phyloP scores from a whole-genome alignment of 2,888 invertebrate species.

The Drosophila atripex region DNA sequence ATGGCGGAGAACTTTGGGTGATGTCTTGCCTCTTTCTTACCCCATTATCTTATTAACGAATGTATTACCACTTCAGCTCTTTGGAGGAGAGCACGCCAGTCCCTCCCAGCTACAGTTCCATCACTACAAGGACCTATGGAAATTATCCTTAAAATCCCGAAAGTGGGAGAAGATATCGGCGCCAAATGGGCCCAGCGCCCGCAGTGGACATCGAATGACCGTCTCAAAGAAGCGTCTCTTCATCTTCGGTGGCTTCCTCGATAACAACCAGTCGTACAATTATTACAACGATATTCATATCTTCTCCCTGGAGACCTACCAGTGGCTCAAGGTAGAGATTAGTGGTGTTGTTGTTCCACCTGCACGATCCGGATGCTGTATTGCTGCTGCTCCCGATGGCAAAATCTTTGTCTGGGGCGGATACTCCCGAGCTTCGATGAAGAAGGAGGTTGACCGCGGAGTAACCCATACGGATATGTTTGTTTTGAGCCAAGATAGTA shows the following conservation, averaged over 20 bases:
- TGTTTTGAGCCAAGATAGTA: constrained; percentile 85
- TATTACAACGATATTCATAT: constrained; percentile 94
- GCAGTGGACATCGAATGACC: constrained; percentile 96
- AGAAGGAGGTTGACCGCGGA: constrained; percentile 90
- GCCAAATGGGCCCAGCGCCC: constrained; percentile 90
- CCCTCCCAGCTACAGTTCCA: constrained; percentile 96
- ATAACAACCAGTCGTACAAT: constrained; percentile 93
- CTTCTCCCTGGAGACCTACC: constrained; percentile 91
- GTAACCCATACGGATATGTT: constrained; percentile 89
- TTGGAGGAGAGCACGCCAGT: constrained; percentile 97
- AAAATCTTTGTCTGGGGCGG: constrained; percentile 90
- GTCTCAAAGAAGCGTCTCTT: constrained; percentile 90
- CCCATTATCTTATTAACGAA: neutral
- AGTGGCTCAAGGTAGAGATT: constrained; percentile 90
- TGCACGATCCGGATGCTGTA: constrained; percentile 91
- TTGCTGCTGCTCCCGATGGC: constrained; percentile 85
- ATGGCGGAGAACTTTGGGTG: constrained; percentile 88
- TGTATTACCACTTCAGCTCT: constrained; percentile 82
- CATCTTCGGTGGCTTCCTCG: constrained; percentile 96
- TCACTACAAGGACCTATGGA: constrained; percentile 96
- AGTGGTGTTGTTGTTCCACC: constrained; percentile 87
- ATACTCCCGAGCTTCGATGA: constrained; percentile 89
- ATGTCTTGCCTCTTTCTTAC: constrained; percentile 5
- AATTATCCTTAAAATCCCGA: constrained; percentile 89
- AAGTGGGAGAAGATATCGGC: constrained; percentile 93